Conservation (phyloP, 1,140 invertebrate species). For the Pristionchus pacificus region DNA sequence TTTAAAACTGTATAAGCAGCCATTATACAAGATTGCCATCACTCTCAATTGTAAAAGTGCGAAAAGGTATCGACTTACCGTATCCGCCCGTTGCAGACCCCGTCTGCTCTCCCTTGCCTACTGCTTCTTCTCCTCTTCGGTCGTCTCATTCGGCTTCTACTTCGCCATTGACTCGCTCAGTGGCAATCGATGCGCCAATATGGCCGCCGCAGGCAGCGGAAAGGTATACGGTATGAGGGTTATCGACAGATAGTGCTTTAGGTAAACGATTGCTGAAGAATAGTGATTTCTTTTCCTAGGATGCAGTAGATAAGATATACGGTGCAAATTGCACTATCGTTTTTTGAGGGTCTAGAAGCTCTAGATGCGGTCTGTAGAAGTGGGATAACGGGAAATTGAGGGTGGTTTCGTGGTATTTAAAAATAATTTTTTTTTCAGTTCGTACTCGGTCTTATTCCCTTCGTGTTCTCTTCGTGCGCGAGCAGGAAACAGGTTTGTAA, state of each 20-base stretch:
- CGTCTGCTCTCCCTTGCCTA: conserved; percentile 44
- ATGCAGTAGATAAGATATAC: background rate
- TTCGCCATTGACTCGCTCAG: conserved; percentile 48
- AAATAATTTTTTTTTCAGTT: conserved; percentile 12
- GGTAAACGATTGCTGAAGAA: too few relatives aligned
- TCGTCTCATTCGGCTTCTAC: conserved; percentile 55
- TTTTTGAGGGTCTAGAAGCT: too few relatives aligned
- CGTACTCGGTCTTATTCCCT: conserved; percentile 23
- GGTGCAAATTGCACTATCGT: too few relatives aligned
- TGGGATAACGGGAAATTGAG: too few relatives aligned
- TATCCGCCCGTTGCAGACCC: conserved; percentile 1
- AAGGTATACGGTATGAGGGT: too few relatives aligned
- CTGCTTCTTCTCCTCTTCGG: conserved; percentile 46
- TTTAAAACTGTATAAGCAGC: too few relatives aligned
- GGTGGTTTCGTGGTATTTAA: too few relatives aligned
- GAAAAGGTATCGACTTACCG: too few relatives aligned
- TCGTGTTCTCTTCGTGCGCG: conserved; percentile 14
- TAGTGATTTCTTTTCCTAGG: background rate
- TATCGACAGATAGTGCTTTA: too few relatives aligned
- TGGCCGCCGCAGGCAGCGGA: conserved; percentile 42
- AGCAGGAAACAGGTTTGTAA: conserved; percentile 20
- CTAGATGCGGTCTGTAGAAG: too few relatives aligned
- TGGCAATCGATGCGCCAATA: conserved; percentile 46
- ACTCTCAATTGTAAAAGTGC: too few relatives aligned
- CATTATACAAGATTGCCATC: too few relatives aligned